These are phyloP conservation scores for Lates calcarifer DNA, from an alignment of 2,113 vertebrate species.

Conservation along the genomic window DNA sequence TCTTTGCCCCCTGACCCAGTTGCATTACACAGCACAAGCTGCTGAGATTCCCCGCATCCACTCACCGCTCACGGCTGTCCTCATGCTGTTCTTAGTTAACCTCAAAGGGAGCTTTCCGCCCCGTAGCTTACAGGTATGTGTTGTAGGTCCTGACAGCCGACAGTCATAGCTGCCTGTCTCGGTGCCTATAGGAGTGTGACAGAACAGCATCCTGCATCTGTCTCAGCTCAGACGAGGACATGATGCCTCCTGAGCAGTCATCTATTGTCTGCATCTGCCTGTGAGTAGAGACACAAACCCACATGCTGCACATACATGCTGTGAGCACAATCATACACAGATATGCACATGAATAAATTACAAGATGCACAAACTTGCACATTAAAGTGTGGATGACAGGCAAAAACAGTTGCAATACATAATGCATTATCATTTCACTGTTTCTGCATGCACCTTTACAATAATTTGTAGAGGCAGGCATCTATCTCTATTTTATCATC, in stretches of 20 bases:
- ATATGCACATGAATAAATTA: conserved; percentile 1
- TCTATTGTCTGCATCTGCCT: not conserved
- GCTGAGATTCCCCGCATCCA: conserved; percentile 12
- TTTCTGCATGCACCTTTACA: not conserved
- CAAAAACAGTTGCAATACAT: conserved; percentile 19
- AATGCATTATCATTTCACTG: conserved; percentile 19
- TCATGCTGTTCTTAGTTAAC: conserved; percentile 60
- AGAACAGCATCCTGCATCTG: conserved; percentile 48
- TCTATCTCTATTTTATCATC: conserved; percentile 45
- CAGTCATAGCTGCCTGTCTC: conserved; percentile 66
- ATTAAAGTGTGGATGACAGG: conserved; percentile 9
- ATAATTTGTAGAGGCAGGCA: conserved; percentile 23
- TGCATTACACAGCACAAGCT: conserved; percentile 17
- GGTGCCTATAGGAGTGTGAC: conserved; percentile 48
- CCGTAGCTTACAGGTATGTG: conserved; percentile 56
- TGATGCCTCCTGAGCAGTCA: conserved; percentile 28
- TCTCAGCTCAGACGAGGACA: conserved; percentile 52
- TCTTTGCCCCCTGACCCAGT: conserved; percentile 36
- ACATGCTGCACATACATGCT: not conserved
- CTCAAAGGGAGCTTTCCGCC: conserved; percentile 25
- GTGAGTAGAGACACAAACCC: not conserved
- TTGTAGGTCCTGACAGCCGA: conserved; percentile 67
- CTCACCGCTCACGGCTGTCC: not conserved
- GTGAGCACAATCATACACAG: not conserved
- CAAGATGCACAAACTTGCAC: not conserved